Percentiles rank a stretch among this genome's conserved stretches.
Conservation (phyloP, 2,797 vertebrate species). For the Tenualosa thibaudeaui region DNA sequence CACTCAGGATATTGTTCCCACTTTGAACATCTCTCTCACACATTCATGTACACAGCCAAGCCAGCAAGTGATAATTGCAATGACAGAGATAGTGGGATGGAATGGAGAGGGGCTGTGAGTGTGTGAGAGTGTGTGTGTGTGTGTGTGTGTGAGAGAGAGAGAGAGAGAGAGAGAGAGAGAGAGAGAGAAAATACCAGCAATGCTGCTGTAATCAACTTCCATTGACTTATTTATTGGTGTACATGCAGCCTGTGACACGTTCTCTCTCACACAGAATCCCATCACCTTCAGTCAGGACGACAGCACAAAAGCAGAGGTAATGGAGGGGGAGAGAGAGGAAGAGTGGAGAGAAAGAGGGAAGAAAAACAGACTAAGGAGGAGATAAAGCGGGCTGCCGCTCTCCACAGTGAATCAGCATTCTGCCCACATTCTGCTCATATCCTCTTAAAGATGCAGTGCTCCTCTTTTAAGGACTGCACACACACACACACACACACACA, state of each 20-base stretch:
- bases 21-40: constrained; percentile 34
- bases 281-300: neutral
- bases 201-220: too few relatives aligned
- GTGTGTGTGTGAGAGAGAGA: neutral
- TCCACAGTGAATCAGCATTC: constrained; percentile 20
- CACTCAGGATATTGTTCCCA: constrained; percentile 21
- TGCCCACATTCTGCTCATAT: neutral
- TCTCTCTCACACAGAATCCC: neutral
- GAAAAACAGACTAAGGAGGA: neutral
- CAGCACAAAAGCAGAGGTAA: neutral
- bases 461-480: neutral
- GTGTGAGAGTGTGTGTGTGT: neutral
- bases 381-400: neutral
- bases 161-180: too few relatives aligned
- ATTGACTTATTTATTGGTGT: neutral
- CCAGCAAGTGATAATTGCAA: neutral
- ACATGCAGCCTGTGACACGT: neutral
- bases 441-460: neutral
- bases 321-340: neutral
- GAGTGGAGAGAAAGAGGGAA: neutral
- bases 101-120: too few relatives aligned
- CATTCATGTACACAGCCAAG: neutral
- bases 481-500: too few relatives aligned
- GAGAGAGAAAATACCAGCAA: too few relatives aligned
- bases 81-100: too few relatives aligned